Percentiles rank a stretch among this genome's conserved stretches.
Evolutionary conservation across 1,140 invertebrate genomes (phyloP).

Genomic region (Epicauta chinensis): DNA sequence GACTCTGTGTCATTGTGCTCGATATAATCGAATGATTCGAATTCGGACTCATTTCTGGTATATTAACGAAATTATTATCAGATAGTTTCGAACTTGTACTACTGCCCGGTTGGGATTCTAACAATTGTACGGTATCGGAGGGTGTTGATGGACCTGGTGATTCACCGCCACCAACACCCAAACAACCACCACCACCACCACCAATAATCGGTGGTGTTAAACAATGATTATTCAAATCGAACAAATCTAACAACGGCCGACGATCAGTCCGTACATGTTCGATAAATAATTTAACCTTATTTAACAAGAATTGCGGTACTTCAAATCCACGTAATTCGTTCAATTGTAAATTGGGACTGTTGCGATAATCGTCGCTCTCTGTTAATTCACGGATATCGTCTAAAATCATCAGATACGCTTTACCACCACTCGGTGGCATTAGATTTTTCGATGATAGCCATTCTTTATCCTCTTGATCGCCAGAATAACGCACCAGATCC

Average conservation of each 20-base stretch:
- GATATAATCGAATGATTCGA: slow-evolving; percentile 40
- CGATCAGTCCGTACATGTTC: slow-evolving; percentile 40
- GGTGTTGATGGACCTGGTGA: slow-evolving; percentile 36
- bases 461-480: slow-evolving; percentile 75
- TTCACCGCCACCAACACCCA: neutral
- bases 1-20: slow-evolving; percentile 26
- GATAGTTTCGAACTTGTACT: slow-evolving; percentile 35
- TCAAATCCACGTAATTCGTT: slow-evolving; percentile 65
- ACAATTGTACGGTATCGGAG: slow-evolving; percentile 28
- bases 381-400: slow-evolving; percentile 73
- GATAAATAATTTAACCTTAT: slow-evolving; percentile 60
- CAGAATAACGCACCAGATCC: slow-evolving; percentile 62
- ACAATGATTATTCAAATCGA: slow-evolving; percentile 34
- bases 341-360: slow-evolving; percentile 57
- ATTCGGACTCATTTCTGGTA: slow-evolving; percentile 38
- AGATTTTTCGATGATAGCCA: slow-evolving; percentile 72
- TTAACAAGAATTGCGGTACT: slow-evolving; percentile 63
- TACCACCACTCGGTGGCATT: slow-evolving; percentile 69
- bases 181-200: too few relatives aligned
- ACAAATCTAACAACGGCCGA: slow-evolving; percentile 31
- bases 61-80: slow-evolving; percentile 36
- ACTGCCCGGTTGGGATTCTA: slow-evolving; percentile 30
- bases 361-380: slow-evolving; percentile 63
- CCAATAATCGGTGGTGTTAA: slow-evolving; percentile 37
- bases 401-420: slow-evolving; percentile 73